phyloP scores from a whole-genome alignment of 2,888 invertebrate genomes.

The Tetropium fuscum region DNA sequence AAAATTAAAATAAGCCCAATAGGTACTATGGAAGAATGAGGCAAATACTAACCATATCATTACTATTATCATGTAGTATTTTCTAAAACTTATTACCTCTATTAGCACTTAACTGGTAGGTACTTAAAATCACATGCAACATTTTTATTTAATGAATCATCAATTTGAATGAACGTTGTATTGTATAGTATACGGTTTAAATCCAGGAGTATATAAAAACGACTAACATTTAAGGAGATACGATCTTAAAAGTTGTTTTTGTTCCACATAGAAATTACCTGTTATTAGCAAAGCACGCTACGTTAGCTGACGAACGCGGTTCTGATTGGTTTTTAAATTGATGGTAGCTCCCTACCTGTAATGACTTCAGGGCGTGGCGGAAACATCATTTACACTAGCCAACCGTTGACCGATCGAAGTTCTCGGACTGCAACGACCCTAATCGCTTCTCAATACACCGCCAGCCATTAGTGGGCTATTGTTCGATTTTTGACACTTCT shows the following conservation, averaged over 20 bases:
- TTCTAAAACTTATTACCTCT: too few species aligned
- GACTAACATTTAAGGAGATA: conserved; percentile 49
- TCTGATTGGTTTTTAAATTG: conserved; percentile 67
- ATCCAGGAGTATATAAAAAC: too few species aligned
- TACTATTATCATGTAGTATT: too few species aligned
- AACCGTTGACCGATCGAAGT: conserved; percentile 62
- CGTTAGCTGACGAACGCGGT: conserved; percentile 60
- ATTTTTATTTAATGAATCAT: too few species aligned
- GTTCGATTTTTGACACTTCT: conserved; percentile 57
- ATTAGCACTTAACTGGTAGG: too few species aligned
- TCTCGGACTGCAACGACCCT: conserved; percentile 54
- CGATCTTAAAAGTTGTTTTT: conserved; percentile 58
- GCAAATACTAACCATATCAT: too few species aligned
- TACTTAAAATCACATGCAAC: too few species aligned
- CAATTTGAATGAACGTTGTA: too few species aligned
- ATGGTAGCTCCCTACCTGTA: conserved; percentile 66
- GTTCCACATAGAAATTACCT: conserved; percentile 60
- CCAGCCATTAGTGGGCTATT: conserved; percentile 58
- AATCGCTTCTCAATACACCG: conserved; percentile 63
- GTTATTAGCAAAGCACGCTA: conserved; percentile 60
- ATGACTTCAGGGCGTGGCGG: conserved; percentile 65
- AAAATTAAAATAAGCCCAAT: too few species aligned
- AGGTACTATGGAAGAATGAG: too few species aligned
- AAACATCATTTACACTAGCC: conserved; percentile 66
- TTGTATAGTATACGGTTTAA: too few species aligned